phyloP scores from a whole-genome alignment of 2,888 invertebrate species.

The Apamea crenata region DNA sequence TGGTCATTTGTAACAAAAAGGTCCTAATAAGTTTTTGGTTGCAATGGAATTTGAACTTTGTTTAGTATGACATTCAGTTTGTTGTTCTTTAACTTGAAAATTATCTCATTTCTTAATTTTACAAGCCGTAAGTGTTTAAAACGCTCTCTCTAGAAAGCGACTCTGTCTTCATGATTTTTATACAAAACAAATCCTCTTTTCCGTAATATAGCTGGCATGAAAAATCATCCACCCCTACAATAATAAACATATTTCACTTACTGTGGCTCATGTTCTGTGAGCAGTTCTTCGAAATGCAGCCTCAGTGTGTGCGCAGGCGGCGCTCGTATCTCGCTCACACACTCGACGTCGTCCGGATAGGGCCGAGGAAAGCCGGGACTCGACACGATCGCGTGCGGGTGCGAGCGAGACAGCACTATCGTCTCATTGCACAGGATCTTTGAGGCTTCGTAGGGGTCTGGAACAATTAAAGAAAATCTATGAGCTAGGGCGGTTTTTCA shows the following conservation, averaged over 20 bases:
- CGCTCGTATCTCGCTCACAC: slow-evolving; percentile 93
- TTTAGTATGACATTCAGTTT: no score
- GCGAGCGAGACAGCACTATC: slow-evolving; percentile 91
- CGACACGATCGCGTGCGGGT: slow-evolving; percentile 92
- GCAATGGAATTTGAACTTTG: no score
- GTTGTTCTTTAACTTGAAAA: no score
- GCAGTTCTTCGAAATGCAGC: slow-evolving; percentile 94
- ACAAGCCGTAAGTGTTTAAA: neutral
- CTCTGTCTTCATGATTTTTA: neutral
- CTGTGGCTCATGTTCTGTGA: slow-evolving; percentile 94
- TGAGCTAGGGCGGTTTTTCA: neutral
- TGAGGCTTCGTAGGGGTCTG: slow-evolving; percentile 85
- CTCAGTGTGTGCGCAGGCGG: slow-evolving; percentile 93
- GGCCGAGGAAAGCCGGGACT: slow-evolving; percentile 95
- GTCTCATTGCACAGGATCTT: slow-evolving; percentile 92
- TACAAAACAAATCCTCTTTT: neutral
- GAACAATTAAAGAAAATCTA: slow-evolving; percentile 61
- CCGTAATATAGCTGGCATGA: no score
- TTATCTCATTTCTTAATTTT: neutral
- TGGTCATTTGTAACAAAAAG: no score
- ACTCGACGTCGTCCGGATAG: slow-evolving; percentile 94
- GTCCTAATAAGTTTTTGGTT: no score
- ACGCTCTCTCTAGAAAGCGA: neutral
- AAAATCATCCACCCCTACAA: no score
- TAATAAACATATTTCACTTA: slow-evolving; percentile 86